Conservation (phyloP, 2,888 invertebrate genomes). For the Trilocha varians region DNA sequence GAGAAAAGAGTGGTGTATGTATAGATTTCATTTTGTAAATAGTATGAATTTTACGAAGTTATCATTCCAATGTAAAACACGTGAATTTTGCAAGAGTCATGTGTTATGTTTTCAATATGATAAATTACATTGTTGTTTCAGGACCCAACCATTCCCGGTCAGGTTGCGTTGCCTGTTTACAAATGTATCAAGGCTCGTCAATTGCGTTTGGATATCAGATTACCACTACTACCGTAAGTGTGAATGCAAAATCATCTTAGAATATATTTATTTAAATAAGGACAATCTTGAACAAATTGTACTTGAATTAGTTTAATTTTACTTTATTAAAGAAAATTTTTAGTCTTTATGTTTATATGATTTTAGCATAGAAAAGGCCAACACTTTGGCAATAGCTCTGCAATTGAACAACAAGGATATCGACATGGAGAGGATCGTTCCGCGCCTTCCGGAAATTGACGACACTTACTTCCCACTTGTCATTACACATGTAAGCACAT, state of each 20-base stretch:
- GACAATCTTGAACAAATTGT: no score
- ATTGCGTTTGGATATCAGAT: constrained; percentile 60
- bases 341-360: background rate
- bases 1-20: constrained; percentile 46
- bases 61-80: no score
- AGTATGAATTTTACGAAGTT: background rate
- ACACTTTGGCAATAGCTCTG: constrained; percentile 51
- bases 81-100: no score
- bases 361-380: constrained; percentile 60
- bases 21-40: constrained; percentile 3
- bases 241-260: background rate
- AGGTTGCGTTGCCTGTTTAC: constrained; percentile 79
- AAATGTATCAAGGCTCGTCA: constrained; percentile 81
- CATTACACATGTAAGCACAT: constrained; percentile 70
- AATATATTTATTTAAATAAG: no score
- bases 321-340: no score
- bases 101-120: background rate
- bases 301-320: no score
- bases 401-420: constrained; percentile 20
- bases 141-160: constrained; percentile 70
- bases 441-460: constrained; percentile 74
- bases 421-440: constrained; percentile 38
- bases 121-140: constrained; percentile 13
- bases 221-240: constrained; percentile 75
- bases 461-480: constrained; percentile 67